These are phyloP conservation scores for Eupithecia centaureata DNA, from an alignment of 2,888 invertebrate genomes.

Conservation along the genomic window DNA sequence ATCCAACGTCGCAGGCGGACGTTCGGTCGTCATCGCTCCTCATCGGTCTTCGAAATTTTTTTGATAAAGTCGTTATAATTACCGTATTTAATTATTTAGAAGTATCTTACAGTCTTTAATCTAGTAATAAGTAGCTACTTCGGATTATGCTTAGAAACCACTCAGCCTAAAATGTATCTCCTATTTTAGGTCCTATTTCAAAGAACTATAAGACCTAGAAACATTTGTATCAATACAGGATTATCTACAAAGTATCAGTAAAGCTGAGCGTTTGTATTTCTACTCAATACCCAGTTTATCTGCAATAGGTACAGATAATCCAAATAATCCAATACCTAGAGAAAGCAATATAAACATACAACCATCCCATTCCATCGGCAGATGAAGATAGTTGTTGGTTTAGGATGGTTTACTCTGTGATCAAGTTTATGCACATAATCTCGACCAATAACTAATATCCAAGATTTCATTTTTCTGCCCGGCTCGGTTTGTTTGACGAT, in stretches of 20 bases:
- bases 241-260: background rate
- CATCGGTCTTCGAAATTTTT: no score
- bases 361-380: conserved; percentile 38
- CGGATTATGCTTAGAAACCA: no score
- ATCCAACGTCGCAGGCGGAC: no score
- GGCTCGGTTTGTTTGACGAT: conserved; percentile 12
- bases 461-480: conserved; percentile 34
- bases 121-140: no score
- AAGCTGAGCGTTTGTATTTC: background rate
- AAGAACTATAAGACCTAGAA: no score
- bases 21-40: no score
- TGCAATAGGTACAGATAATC: conserved; percentile 1
- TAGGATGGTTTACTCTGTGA: conserved; percentile 51
- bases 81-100: no score
- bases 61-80: no score
- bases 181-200: no score
- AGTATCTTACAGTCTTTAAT: no score
- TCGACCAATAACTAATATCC: conserved; percentile 35
- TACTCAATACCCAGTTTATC: background rate
- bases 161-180: no score
- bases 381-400: conserved; percentile 47
- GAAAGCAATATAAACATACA: conserved; percentile 40
- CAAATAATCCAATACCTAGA: background rate
- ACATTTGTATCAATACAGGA: background rate
- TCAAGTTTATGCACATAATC: conserved; percentile 44